Evolutionary conservation across 2,113 vertebrate species (phyloP).

Genomic region (Siniperca chuatsi): DNA sequence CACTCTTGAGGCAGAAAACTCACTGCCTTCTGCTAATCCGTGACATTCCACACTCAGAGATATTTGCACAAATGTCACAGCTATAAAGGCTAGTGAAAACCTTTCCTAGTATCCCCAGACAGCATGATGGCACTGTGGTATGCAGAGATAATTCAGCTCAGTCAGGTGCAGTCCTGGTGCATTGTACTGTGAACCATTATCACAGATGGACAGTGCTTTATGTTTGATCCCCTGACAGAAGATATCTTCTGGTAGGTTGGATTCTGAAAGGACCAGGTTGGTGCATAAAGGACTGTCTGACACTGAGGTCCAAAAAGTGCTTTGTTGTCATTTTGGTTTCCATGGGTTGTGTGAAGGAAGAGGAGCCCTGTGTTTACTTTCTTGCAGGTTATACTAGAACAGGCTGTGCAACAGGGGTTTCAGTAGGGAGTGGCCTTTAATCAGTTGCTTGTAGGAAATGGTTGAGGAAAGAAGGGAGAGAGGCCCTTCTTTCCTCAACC

Average conservation of each 20-base stretch:
- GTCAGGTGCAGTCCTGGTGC: not conserved
- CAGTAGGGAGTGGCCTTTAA: not conserved
- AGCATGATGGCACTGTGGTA: not conserved
- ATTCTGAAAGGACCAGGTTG: slow-evolving; percentile 9
- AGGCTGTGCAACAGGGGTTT: not conserved
- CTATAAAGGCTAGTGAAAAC: not conserved
- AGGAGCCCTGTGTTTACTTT: not conserved
- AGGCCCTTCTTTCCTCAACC: not conserved
- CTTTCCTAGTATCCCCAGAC: not conserved
- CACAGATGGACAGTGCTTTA: not conserved
- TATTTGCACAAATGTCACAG: not conserved
- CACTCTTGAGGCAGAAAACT: not conserved
- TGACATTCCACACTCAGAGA: not conserved
- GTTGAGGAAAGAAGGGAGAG: not conserved
- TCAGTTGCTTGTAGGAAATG: not conserved
- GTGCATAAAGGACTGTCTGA: slow-evolving; percentile 6
- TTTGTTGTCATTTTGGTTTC: not conserved
- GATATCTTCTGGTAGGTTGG: not conserved
- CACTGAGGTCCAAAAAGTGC: slow-evolving; percentile 6
- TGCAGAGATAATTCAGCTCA: slow-evolving; percentile 4
- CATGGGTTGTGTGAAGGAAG: not conserved
- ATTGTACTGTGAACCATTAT: not conserved
- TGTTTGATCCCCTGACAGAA: not conserved
- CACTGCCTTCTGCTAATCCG: not conserved
- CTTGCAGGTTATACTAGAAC: not conserved